These are phyloP conservation scores for Drosophila subobscura DNA, from an alignment of 1,140 invertebrate genomes.

Conservation along the genomic window DNA sequence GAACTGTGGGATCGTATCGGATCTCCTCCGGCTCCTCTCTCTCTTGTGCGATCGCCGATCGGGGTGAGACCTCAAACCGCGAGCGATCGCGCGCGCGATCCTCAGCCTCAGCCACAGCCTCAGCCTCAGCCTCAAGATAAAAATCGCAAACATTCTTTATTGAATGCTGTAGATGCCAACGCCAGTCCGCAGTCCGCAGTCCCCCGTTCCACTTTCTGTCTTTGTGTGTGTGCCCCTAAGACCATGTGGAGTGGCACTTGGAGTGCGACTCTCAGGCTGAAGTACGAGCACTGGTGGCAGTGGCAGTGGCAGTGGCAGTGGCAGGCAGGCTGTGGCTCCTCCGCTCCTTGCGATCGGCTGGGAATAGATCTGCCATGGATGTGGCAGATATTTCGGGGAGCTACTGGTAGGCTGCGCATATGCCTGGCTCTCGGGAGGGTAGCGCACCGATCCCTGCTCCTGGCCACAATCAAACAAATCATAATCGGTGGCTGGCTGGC, in stretches of 20 bases:
- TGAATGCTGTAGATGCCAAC: constrained; percentile 79
- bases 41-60: constrained; percentile 38
- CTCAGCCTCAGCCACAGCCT: neutral
- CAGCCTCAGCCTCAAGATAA: constrained; percentile 47
- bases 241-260: constrained; percentile 75
- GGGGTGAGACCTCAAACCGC: constrained; percentile 34
- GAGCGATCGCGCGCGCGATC: constrained; percentile 37
- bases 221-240: constrained; percentile 39
- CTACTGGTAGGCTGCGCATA: constrained; percentile 17
- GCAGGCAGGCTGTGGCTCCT: constrained; percentile 3
- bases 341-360: too few species aligned
- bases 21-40: constrained; percentile 20
- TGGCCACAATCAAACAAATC: constrained; percentile 58
- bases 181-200: constrained; percentile 15
- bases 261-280: constrained; percentile 61
- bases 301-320: neutral
- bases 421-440: neutral
- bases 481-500: constrained; percentile 72
- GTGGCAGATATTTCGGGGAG: constrained; percentile 4
- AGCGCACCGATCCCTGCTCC: constrained; percentile 24
- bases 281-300: constrained; percentile 30
- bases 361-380: constrained; percentile 18
- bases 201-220: neutral
- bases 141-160: constrained; percentile 82
- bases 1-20: constrained; percentile 20